Base-by-base conservation (phyloP, 1,140 invertebrate species). In the Choristoneura fumiferana region DNA sequence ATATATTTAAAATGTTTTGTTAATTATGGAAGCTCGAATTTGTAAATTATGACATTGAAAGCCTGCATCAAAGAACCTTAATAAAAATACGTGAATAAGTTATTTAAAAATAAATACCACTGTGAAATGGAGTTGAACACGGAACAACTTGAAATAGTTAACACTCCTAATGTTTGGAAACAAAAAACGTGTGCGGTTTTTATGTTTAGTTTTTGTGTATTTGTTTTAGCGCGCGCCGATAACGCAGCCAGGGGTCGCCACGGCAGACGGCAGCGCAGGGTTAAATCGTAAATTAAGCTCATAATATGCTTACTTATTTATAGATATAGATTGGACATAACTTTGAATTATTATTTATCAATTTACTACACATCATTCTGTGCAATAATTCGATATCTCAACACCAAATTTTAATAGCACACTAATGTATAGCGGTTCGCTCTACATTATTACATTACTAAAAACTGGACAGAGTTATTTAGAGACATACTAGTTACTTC, bases 151-250 rank as follows among this genome's bases (percentile, higher is more conserved):
- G 62, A 39, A 62, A 59, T 63, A 69, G 67, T 78, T 83, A 74
- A 79, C 79, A 81, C 79, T 75, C 76, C 62, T 59, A 52, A 57
- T 74, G 67, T 75, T 71, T 71, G 64, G 70, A 65, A 75, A 80
- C 62, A 82, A 83, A 68, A 67, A 63, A 63, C 40, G 69, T 69
- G 67, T 71, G 80, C 58, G 70, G 76, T 84, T 86, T 84, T 84
- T 84, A 61, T 79, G 63, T 69, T 35, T 65, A 61, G 67, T 80
- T 83, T 83, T 81, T 84, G 54, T 79, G 67, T 83, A 71, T 84
- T 82, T 84, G 69, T 78, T 78, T 84, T 84, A 81, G 76, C 80
- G 72, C 76, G 72, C 58, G 70, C 62, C 70, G 77, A 78, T 80
- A 69, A 67, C n/a, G 54, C 29, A 15, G 56, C 22, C 54, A 57